Base-by-base conservation (phyloP, 2,888 invertebrate genomes). In the Pseudeuparius sepicola region DNA sequence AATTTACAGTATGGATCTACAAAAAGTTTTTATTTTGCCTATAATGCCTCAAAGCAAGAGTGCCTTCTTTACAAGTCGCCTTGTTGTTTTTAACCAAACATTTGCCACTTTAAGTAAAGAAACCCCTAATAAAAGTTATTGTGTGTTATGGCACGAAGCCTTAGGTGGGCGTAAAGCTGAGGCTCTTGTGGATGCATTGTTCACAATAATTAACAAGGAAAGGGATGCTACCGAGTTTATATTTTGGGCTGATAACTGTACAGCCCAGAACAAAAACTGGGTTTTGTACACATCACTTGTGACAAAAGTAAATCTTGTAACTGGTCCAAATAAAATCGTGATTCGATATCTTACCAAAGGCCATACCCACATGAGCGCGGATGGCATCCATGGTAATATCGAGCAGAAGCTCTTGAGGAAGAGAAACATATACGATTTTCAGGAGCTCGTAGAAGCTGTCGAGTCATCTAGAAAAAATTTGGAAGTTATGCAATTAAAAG, bases 331-430 rank as follows among this genome's bases (percentile, higher is more conserved):
- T n/a, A n/a, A n/a, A n/a, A n/a, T n/a, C n/a, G n/a, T n/a, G n/a
- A n/a, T n/a, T n/a, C n/a, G n/a, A n/a, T n/a, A n/a, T n/a, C n/a
- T n/a, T n/a, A n/a, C n/a, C n/a, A n/a, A n/a, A n/a, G n/a, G n/a
- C n/a, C n/a, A n/a, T n/a, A n/a, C n/a, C n/a, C n/a, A n/a, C n/a
- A n/a, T n/a, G n/a, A n/a, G n/a, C n/a, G n/a, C n/a, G n/a, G 36
- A 37, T 28, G 20, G 17, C 11, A 14, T 36, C 10, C 36, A 39
- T 26, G 31, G 31, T n/a, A 39, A 39, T 31, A 37, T 37, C 20
- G 37, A 34, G 16, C 5, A 13, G 7, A 24, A 20, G 4, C 11
- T 30, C 6, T 7, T 14, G 12, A 35, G 18, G n/a, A n/a, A n/a
- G n/a, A n/a, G n/a, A n/a, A n/a, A n/a, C n/a, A n/a, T n/a, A n/a